Percentiles rank a stretch among this genome's conserved stretches.
phyloP scores from a whole-genome alignment of 1,140 invertebrate species.

The Drosophila persimilis region DNA sequence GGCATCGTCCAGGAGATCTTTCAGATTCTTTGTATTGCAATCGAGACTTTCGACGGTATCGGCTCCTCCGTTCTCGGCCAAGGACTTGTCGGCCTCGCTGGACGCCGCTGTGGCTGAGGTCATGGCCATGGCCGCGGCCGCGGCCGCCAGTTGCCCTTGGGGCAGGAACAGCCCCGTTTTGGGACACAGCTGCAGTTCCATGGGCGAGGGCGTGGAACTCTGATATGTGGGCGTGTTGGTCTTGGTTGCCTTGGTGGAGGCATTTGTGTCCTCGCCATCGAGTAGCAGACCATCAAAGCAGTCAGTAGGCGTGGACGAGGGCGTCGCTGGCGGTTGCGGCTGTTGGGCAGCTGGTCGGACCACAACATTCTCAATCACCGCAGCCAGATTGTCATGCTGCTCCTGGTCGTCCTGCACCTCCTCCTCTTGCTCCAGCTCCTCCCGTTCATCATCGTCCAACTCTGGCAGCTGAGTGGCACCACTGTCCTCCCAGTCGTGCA shows the following conservation, averaged over 20 bases:
- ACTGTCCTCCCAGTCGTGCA: constrained; percentile 42
- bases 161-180: constrained; percentile 75
- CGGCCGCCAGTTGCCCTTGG: constrained; percentile 28
- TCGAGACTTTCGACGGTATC: constrained; percentile 48
- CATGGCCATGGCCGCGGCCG: neutral
- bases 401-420: constrained; percentile 3
- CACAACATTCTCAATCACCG: constrained; percentile 60
- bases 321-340: constrained; percentile 2
- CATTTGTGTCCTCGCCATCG: constrained; percentile 66
- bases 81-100: constrained; percentile 11
- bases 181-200: constrained; percentile 75
- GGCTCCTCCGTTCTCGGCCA: neutral
- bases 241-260: constrained; percentile 67
- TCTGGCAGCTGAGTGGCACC: constrained; percentile 29
- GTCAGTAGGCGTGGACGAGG: neutral
- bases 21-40: constrained; percentile 76
- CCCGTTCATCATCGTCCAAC: constrained; percentile 25
- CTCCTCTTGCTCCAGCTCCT: constrained; percentile 9
- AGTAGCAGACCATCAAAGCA: constrained; percentile 59
- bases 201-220: constrained; percentile 58
- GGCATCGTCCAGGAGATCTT: constrained; percentile 80
- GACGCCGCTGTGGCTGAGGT: constrained; percentile 17
- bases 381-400: constrained; percentile 20
- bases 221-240: constrained; percentile 78
- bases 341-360: constrained; percentile 46